Evolutionary conservation across 2,113 vertebrate genomes (phyloP), one percentile per base, ranked within the genome.

Genomic region (Thalassoma bifasciatum): DNA sequence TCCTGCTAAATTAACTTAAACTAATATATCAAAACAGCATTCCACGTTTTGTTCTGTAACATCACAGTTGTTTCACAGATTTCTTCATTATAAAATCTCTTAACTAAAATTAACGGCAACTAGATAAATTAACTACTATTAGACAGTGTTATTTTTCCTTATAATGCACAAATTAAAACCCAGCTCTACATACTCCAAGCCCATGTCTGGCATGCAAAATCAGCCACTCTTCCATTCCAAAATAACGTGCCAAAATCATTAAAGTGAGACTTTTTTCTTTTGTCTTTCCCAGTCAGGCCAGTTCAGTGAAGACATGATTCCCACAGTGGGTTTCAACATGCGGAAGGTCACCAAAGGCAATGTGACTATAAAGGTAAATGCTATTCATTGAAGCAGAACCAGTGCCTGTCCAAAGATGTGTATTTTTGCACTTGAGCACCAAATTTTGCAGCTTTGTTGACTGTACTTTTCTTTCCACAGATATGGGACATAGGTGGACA

Each of bases 401-500:
- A 9, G 40, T 26, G 36, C 42, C 57, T 34, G 36, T 1, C 0
- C 3, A 10, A 0, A 56, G 26, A 40, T 21, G 21, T 36, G 0
- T 8, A 13, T 6, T 59, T n/a, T 36, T 64, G 2, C 10, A 8
- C 23, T 54, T 44, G 2, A 44, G 13, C 5, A 10, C 12, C 38
- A 38, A 51, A 12, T 34, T 61, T 19, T 0, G 6, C 7, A 1
- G 12, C 12, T 10, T 10, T 40, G 23, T 17, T 57, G 58, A 78
- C 24, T 52, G 26, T 40, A 11, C 47, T 24, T 42, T 68, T 14
- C n/a, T 77, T 64, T 74, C 2, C 14, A 19, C 87, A 99, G 98
- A 98, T 99, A 67, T 99, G 98, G 98, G 98, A 99, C 92, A 99
- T 99, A 88, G 98, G 98, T 75, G 98, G 98, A 81, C 98, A 99